Percentiles rank a stretch among this genome's conserved stretches.
These are phyloP conservation scores for Tenebrosternarchus preto DNA, from an alignment of 2,113 vertebrate genomes.

Conservation along the genomic window DNA sequence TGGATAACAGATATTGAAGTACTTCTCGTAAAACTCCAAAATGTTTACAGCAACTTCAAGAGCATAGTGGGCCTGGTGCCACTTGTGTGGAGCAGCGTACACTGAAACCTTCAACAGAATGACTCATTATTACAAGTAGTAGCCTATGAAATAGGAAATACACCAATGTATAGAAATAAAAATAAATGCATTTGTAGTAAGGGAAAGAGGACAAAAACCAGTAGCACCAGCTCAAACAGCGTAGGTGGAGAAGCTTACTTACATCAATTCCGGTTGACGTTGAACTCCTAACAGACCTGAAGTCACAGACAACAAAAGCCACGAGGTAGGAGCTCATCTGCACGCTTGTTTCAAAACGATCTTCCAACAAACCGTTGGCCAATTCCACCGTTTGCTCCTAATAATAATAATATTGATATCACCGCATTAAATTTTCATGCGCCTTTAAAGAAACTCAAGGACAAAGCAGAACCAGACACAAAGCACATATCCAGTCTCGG, in stretches of 20 bases:
- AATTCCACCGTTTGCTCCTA: constrained; percentile 70
- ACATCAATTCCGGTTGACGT: constrained; percentile 77
- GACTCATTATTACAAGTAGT: neutral
- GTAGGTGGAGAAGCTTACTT: neutral
- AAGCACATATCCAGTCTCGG: too few relatives aligned
- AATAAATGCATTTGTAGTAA: neutral
- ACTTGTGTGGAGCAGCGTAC: constrained; percentile 74
- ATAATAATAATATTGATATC: neutral
- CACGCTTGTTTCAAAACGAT: constrained; percentile 73
- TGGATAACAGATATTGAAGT: constrained; percentile 77
- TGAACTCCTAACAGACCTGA: constrained; percentile 69
- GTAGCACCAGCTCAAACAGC: neutral
- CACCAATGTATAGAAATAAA: neutral
- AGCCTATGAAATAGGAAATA: neutral
- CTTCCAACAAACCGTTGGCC: constrained; percentile 64
- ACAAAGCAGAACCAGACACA: too few relatives aligned
- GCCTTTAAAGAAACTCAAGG: too few relatives aligned
- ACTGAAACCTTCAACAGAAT: constrained; percentile 69
- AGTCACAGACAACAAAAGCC: constrained; percentile 77
- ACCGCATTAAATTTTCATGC: too few relatives aligned
- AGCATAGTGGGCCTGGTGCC: constrained; percentile 74
- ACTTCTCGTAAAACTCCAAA: constrained; percentile 78
- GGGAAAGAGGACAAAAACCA: neutral
- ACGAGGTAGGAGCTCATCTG: constrained; percentile 78
- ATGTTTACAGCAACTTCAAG: constrained; percentile 77